Base-by-base conservation (phyloP, 2,113 vertebrate genomes). In the Phylloscopus whistleri region DNA sequence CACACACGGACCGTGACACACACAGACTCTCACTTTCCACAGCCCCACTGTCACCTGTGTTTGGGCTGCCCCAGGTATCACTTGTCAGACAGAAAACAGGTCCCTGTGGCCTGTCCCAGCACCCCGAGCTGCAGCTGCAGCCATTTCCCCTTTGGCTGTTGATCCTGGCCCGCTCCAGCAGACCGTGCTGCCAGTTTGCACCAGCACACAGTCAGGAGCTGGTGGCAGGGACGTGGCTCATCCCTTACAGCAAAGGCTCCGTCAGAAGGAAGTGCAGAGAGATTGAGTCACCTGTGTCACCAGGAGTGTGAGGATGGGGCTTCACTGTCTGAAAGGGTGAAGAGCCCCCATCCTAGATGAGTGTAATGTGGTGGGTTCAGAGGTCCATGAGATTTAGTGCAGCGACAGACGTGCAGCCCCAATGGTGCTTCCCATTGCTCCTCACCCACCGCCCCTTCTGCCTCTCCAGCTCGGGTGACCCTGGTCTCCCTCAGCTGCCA, bases 381-480 rank as follows among this genome's bases (percentile, higher is more conserved):
- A 49, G 44, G 8, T 16, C 86, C 18, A 0, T 5, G 76, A n/a
- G 49, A 59, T 13, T 27, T 9, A 24, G 37, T 8, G 13, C 46
- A 53, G 41, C 0, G 0, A 41, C 46, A 44, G 31, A 21, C 9
- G 48, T 22, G 26, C 5, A 6, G 46, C 41, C 21, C 11, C 1
- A 0, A 4, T 7, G 70, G 49, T 19, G 5, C 6, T 33, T 46
- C 49, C 63, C 20, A 1, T 1, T 13, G 2, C 30, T 78, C 73
- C 37, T 83, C 46, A 48, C 41, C 33, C 11, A 2, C 28, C 0
- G 0, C 72, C 80, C 59, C 74, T 77, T 37, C 52, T 37, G 37
- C 39, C 82, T 55, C 89, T 78, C 17, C 83, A 77, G 58, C 43
- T 69, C 2, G 72, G 83, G 95, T 96, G 89, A 95, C 78, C 75